Evolutionary conservation across 2,113 vertebrate species (phyloP).

Genomic region (Otis tarda): DNA sequence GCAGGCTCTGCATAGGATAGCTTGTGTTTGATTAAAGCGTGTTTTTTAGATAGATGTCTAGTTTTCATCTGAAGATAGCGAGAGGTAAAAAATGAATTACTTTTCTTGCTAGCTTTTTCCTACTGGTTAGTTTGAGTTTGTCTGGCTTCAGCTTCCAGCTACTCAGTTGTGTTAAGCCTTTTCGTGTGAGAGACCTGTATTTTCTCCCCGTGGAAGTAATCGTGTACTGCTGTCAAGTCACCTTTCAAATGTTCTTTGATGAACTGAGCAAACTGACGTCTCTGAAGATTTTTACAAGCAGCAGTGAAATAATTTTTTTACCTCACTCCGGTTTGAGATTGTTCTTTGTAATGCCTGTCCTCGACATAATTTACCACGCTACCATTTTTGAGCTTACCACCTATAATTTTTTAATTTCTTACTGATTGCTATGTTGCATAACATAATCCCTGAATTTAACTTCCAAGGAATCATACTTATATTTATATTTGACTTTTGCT

Average conservation of each 20-base stretch:
- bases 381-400: background rate
- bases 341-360: background rate
- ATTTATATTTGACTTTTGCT: background rate
- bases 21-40: background rate
- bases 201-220: slow-evolving; percentile 6
- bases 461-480: background rate
- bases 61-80: background rate
- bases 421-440: background rate
- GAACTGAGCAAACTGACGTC: background rate
- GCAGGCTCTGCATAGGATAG: background rate
- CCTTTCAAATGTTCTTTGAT: slow-evolving; percentile 16
- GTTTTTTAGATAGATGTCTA: background rate
- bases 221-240: background rate
- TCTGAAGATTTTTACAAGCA: slow-evolving; percentile 34
- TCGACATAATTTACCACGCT: background rate
- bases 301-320: background rate
- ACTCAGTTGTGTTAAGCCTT: background rate
- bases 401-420: background rate
- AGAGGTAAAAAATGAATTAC: background rate
- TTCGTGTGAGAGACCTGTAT: background rate
- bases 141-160: background rate
- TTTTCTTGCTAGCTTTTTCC: background rate
- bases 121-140: background rate
- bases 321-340: background rate
- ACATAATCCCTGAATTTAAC: background rate